Evolutionary conservation across 2,888 invertebrate species (phyloP), one percentile per base, ranked within the genome.

Genomic region (Napeogenes sylphis): DNA sequence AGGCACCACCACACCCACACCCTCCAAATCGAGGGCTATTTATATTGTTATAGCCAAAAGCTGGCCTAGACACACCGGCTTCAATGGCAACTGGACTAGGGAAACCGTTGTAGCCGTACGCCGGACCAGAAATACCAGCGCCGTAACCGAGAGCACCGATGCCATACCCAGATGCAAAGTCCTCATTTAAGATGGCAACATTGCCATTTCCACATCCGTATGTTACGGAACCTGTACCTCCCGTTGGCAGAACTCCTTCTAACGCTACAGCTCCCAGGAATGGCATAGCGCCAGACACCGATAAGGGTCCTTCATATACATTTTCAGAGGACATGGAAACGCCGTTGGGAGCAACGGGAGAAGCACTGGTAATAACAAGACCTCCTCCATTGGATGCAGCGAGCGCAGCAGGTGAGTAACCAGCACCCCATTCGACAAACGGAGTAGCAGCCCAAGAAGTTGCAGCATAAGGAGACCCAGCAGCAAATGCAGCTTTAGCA

Each of bases 201-300:
- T 64, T 68, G 46, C 71, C 73, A 46, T 67, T 73, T 2, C 78
- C 78, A 62, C 77, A 73, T 45, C 73, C 72, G 62, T 76, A 76
- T 4, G 71, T 63, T 10, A 77, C 76, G 21, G 67, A 62, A 21
- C 78, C 79, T 5, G 70, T 66, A 21, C 70, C 68, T 69, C 66
- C 69, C 12, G 78, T 71, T 0, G 75, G 71, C 32, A 80, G 59
- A 5, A 63, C 56, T 0, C 79, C 79, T 59, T 77, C 77, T 6
- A 78, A 67, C 46, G 73, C 74, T 6, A 78, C 78, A 30, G 79
- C 75, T 4, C 75, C 75, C 5, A 80, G 45, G 74, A 78, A 80
- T 13, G 80, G 80, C 55, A 80, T 61, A 30, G 75, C 61, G 6
- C 79, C 80, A 51, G 64, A 61, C 3, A 77, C 73, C 4, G 66